Conservation (phyloP, 2,797 vertebrate species). For the Graptemys geographica region DNA sequence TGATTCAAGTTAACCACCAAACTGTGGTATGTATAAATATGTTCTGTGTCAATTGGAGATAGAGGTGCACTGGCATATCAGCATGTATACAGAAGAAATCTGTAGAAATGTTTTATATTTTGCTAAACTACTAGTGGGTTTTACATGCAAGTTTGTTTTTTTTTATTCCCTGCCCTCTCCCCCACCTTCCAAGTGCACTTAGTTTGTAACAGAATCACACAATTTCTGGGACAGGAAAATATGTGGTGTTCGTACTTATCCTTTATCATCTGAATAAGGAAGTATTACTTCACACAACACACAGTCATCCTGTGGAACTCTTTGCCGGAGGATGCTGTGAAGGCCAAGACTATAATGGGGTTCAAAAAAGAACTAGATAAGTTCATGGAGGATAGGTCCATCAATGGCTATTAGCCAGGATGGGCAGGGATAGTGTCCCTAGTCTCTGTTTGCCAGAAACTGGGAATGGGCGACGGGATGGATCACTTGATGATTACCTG, state of each 20-base stretch:
- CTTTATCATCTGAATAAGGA: not conserved
- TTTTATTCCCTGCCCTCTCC: not conserved
- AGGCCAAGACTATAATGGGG: no score
- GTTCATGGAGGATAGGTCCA: no score
- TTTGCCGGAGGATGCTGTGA: no score
- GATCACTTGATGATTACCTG: no score
- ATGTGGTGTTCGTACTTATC: not conserved
- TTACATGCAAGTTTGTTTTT: not conserved
- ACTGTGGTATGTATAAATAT: conserved; percentile 93
- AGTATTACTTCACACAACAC: no score
- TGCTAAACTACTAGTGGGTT: conserved; percentile 43
- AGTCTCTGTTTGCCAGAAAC: no score
- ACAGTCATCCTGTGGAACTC: no score
- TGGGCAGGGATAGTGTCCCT: no score
- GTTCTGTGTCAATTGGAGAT: conserved; percentile 82
- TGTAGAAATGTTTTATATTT: conserved; percentile 54
- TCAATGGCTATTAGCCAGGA: no score
- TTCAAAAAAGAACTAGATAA: no score
- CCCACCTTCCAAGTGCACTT: not conserved
- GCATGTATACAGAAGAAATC: conserved; percentile 59
- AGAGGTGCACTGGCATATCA: conserved; percentile 56
- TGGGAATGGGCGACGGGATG: no score
- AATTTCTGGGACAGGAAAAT: not conserved
- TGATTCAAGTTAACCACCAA: conserved; percentile 99
- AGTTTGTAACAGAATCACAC: not conserved